Percentiles rank a stretch among this genome's conserved stretches.
Conservation (phyloP, 1,140 invertebrate species). For the Drosophila repletoides region DNA sequence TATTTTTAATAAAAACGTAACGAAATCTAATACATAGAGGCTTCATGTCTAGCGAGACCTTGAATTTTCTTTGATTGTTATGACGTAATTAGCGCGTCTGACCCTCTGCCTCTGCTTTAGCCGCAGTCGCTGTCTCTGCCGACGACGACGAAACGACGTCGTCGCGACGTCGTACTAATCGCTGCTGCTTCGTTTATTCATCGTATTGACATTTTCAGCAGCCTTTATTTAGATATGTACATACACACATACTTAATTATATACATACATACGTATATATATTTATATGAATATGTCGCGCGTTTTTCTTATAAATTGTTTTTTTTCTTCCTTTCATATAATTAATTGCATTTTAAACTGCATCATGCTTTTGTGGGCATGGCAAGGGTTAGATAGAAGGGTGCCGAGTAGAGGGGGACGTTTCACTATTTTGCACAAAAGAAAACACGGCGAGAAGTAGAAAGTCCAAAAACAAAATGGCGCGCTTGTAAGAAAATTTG, state of each 20-base stretch:
- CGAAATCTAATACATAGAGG: conserved; percentile 71
- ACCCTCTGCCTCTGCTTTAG: conserved; percentile 39
- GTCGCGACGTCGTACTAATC: conserved; percentile 74
- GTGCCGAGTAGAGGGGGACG: background rate
- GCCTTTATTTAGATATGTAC: conserved; percentile 68
- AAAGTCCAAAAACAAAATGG: conserved; percentile 75
- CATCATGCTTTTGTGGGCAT: background rate
- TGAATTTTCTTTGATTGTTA: conserved; percentile 81
- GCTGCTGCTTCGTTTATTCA: conserved; percentile 76
- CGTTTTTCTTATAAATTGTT: conserved; percentile 29
- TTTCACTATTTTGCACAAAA: conserved; percentile 58
- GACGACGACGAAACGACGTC: no score
- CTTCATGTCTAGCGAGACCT: conserved; percentile 66
- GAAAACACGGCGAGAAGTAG: conserved; percentile 56
- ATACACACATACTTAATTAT: conserved; percentile 1
- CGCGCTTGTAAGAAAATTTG: conserved; percentile 63
- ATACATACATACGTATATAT: background rate
- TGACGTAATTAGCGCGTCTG: conserved; percentile 76
- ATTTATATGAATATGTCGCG: conserved; percentile 27
- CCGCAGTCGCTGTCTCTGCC: conserved; percentile 60
- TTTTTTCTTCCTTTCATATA: no score
- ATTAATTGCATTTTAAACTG: background rate
- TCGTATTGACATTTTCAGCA: conserved; percentile 77
- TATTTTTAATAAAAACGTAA: conserved; percentile 78
- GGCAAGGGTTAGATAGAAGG: no score